Conservation (phyloP, 2,888 invertebrate species). For the Dinocampus coccinellae region DNA sequence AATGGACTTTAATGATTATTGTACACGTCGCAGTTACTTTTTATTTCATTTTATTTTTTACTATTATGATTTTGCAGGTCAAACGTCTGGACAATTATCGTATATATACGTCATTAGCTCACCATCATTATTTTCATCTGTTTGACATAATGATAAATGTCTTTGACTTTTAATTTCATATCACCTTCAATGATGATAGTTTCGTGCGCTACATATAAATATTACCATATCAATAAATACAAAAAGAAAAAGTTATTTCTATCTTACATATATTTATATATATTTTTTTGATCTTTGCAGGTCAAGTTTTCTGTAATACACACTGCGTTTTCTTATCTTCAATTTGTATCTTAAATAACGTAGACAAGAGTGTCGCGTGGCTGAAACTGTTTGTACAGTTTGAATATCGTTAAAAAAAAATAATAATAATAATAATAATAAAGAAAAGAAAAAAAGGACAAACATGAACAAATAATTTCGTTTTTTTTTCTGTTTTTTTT, state of each 20-base stretch:
- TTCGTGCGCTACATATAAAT: neutral
- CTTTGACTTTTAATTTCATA: neutral
- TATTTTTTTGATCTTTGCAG: neutral
- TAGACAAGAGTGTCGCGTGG: neutral
- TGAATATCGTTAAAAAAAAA: neutral
- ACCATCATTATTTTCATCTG: neutral
- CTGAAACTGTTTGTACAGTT: slow-evolving; percentile 12
- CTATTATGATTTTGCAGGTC: neutral
- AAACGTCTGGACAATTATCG: neutral
- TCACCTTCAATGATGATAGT: neutral
- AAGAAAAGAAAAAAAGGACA: neutral
- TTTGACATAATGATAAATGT: neutral
- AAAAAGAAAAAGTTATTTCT: too few species aligned
- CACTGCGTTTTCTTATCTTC: slow-evolving; percentile 1
- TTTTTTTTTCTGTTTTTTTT: neutral
- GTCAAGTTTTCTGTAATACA: neutral
- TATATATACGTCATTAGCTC: neutral
- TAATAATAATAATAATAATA: neutral
- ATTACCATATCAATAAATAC: neutral
- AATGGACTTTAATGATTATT: slow-evolving; percentile 1
- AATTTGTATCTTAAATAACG: slow-evolving; percentile 8
- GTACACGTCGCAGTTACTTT: neutral
- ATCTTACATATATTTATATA: neutral
- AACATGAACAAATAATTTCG: neutral
- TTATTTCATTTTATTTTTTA: neutral